Percentiles rank a stretch among this genome's conserved stretches.
Conservation (phyloP, 1,140 invertebrate species). For the Metopolophium dirhodum region DNA sequence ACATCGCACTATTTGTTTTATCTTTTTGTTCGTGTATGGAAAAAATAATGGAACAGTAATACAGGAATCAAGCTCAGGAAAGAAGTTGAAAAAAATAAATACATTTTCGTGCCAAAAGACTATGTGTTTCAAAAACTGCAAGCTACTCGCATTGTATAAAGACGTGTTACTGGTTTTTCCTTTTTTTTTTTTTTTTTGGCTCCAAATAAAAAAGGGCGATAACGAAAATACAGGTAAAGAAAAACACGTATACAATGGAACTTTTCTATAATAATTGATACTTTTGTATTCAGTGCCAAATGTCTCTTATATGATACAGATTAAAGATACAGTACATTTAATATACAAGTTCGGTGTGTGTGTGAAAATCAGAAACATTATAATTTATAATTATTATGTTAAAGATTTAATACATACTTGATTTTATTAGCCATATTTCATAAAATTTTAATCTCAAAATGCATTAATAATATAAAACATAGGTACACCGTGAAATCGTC, state of each 20-base stretch:
- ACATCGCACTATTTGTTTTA: not conserved
- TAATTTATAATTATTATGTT: not conserved
- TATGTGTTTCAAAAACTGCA: slow-evolving; percentile 28
- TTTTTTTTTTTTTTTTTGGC: slow-evolving; percentile 34
- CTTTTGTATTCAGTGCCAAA: slow-evolving; percentile 14
- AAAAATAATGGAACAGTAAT: slow-evolving; percentile 37
- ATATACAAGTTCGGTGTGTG: not conserved
- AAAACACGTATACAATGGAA: not conserved
- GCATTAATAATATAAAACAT: not conserved
- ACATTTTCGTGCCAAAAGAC: slow-evolving; percentile 30
- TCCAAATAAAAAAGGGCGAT: slow-evolving; percentile 27
- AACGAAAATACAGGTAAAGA: slow-evolving; percentile 12
- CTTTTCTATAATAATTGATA: slow-evolving; percentile 3
- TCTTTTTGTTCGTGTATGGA: not conserved
- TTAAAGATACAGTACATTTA: not conserved
- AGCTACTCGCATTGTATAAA: not conserved
- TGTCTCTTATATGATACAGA: not conserved
- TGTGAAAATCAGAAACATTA: not conserved
- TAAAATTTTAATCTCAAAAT: not conserved
- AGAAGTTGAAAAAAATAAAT: not conserved
- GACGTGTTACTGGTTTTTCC: not conserved
- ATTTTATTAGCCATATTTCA: not conserved
- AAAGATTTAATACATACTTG: not conserved
- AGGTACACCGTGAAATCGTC: too few species aligned
- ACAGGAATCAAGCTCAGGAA: slow-evolving; percentile 2